A percentile compares a stretch with the other conserved stretches of the same genome.
Evolutionary conservation across 2,797 vertebrate species (phyloP).

Genomic region (Crocodylus rhombifer): DNA sequence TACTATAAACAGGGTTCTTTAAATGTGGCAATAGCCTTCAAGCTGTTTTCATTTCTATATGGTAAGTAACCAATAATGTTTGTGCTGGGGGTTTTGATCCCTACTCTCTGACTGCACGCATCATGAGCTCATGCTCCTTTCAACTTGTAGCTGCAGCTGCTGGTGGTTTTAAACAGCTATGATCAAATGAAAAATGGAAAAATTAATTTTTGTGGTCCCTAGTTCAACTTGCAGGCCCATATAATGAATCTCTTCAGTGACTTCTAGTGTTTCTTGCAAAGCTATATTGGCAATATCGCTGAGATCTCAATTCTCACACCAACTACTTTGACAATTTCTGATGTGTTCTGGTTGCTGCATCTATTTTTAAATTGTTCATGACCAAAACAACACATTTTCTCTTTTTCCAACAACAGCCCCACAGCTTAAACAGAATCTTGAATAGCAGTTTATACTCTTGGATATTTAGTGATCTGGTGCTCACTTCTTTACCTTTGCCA

Average conservation of each 20-base stretch:
- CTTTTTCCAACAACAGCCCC: background rate
- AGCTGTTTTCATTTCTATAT: background rate
- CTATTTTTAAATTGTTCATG: slow-evolving; percentile 5
- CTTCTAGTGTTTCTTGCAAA: slow-evolving; percentile 37
- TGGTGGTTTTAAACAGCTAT: slow-evolving; percentile 10
- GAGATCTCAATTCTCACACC: background rate
- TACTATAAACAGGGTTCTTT: background rate
- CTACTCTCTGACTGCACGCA: background rate
- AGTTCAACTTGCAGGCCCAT: background rate
- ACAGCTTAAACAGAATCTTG: background rate
- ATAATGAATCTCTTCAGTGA: slow-evolving; percentile 2
- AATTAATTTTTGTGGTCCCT: slow-evolving; percentile 26
- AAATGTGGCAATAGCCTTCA: background rate
- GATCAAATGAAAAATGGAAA: slow-evolving; percentile 52
- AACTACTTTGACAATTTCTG: background rate
- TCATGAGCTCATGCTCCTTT: background rate
- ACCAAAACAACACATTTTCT: background rate
- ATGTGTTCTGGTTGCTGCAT: background rate
- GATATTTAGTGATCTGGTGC: background rate
- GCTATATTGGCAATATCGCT: background rate
- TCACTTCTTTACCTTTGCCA: background rate
- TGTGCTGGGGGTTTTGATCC: background rate
- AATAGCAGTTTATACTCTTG: background rate
- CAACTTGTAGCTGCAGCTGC: slow-evolving; percentile 26
- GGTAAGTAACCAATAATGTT: background rate